Evolutionary conservation across 1,140 invertebrate genomes (phyloP), one percentile per base, ranked within the genome.

Genomic region (Zaprionus taronus): DNA sequence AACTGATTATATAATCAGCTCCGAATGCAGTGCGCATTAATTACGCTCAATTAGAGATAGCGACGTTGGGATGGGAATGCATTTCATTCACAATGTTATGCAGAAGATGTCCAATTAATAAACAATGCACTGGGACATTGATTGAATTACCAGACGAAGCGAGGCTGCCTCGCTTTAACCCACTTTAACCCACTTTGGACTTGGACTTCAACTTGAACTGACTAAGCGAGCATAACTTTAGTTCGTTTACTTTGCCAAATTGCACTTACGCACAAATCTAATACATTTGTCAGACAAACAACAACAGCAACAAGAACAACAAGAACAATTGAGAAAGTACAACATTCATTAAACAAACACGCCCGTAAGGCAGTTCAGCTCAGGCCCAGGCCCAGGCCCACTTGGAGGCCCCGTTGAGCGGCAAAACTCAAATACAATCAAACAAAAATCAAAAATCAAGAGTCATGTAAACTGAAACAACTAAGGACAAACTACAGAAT

Each of bases 361-460:
- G 20, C 20, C 22, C 22, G 20, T 11, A 24, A 51, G 47, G 9
- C 47, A 14, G 47, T 12, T 12, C 12, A 70, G 64, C 64, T 60
- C 41, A 44, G 64, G 31, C 41, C 34, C 51, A 44, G 73, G 57
- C 47, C 7, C 15, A 17, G 41, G 55, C 14, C 17, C 44, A 44
- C 24, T 6, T 56, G 51, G 17, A 17, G 20, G 41, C n/a, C 56
- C 56, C 63, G 53, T n/a, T 44, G 63, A 66, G n/a, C 55, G 15
- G 17, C 47, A 47, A 41, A 77, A 80, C 70, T 77, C 74, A 80
- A 80, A 80, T 70, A 77, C 78, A 80, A 77, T 77, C 78, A 73
- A 80, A 80, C 78, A 73, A 74, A 80, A 77, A 74, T 80, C 75
- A 74, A 80, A 80, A 80, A 80, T 80, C 76, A 78, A 80, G 75